Evolutionary conservation across 1,140 invertebrate species (phyloP).

Genomic region (Nomia melanderi): DNA sequence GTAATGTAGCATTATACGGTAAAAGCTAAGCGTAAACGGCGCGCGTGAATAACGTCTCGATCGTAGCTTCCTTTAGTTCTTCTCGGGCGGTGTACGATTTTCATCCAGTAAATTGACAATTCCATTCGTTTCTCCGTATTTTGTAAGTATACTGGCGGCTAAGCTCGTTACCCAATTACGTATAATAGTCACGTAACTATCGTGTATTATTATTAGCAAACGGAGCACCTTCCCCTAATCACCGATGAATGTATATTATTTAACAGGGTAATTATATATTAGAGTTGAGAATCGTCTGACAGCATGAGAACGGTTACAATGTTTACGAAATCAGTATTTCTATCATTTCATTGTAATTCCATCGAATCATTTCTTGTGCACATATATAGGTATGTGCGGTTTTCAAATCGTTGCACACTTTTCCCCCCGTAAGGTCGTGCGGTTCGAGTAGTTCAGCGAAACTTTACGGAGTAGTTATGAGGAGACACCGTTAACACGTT

Average conservation of each 20-base stretch:
- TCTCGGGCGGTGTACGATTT: neutral
- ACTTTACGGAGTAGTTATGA: no score
- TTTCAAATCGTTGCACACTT: no score
- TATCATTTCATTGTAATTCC: neutral
- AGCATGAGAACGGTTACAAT: neutral
- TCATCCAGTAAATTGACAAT: neutral
- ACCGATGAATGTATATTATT: neutral
- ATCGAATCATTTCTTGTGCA: no score
- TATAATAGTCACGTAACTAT: neutral
- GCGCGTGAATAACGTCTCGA: constrained; percentile 33
- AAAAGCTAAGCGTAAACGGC: constrained; percentile 64
- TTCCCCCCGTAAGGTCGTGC: no score
- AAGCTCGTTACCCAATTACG: neutral
- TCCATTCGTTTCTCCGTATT: neutral
- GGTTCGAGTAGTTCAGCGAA: no score
- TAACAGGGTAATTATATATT: neutral
- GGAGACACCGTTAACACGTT: no score
- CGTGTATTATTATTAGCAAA: neutral
- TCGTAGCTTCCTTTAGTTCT: constrained; percentile 10
- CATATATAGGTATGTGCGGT: no score
- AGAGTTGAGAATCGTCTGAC: neutral
- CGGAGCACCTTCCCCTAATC: neutral
- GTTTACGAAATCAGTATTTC: neutral
- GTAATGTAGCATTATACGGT: constrained; percentile 66
- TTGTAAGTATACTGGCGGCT: neutral